Conservation (phyloP, 2,797 vertebrate genomes). For the Cyclopterus lumpus region DNA sequence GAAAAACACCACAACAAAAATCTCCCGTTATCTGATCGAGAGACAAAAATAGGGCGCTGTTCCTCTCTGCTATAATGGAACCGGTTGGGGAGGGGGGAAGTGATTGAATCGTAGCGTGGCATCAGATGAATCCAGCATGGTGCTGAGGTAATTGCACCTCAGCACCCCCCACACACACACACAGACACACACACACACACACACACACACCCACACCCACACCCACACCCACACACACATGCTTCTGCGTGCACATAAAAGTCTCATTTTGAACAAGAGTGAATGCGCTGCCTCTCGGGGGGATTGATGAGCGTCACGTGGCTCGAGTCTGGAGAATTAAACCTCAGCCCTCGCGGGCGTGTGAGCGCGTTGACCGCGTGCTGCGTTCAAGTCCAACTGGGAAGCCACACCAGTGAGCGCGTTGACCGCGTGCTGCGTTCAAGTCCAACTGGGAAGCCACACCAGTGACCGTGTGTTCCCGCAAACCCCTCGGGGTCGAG, state of each 20-base stretch:
- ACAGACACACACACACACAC: no score
- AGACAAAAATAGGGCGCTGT: slow-evolving; percentile 55
- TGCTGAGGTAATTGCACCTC: slow-evolving; percentile 67
- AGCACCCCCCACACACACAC: no score
- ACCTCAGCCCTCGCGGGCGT: neutral
- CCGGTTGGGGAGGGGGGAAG: slow-evolving; percentile 24
- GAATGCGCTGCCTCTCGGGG: slow-evolving; percentile 48
- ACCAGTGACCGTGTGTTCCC: slow-evolving; percentile 3
- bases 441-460: slow-evolving; percentile 10
- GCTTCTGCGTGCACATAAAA: slow-evolving; percentile 51
- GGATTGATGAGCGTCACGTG: slow-evolving; percentile 47
- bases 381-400: slow-evolving; percentile 15
- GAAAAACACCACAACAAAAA: slow-evolving; percentile 13
- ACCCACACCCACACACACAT: neutral
- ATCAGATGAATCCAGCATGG: slow-evolving; percentile 74
- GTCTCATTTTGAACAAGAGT: slow-evolving; percentile 64
- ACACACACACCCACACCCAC: no score
- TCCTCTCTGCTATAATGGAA: slow-evolving; percentile 65
- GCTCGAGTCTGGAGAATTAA: slow-evolving; percentile 39
- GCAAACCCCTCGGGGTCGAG: neutral
- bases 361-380: slow-evolving; percentile 29
- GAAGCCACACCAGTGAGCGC: slow-evolving; percentile 15
- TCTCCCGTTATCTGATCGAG: slow-evolving; percentile 44
- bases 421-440: slow-evolving; percentile 26
- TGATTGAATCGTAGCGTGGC: slow-evolving; percentile 65